Evolutionary conservation across 2,888 invertebrate genomes (phyloP), one percentile per base, ranked within the genome.

Genomic region (Philopedon plagiatum): DNA sequence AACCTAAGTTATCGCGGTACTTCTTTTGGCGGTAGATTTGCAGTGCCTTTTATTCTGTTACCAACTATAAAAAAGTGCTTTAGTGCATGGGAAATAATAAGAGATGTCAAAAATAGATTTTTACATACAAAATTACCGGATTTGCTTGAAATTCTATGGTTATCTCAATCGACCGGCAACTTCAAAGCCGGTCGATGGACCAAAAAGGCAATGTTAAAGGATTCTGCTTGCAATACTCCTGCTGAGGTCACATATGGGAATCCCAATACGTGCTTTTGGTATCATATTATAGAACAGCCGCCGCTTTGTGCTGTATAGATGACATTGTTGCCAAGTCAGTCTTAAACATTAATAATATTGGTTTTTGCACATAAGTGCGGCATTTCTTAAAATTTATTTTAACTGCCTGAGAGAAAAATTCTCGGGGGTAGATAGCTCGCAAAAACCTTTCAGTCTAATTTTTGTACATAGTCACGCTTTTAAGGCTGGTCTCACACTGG

Each of bases 141-240:
- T 60, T 32, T 62, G n/a, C 21, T 62, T 62, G 49, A 62, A 62
- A 62, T 62, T 62, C 62, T 34, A 49, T 62, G 49, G 62, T 21
- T 46, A 62, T 62, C 62, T 49, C 49, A 26, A 62, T 49, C 62
- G 29, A 32, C 62, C 49, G 62, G 49, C 62, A 26, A 46, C 62
- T 34, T 46, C 62, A 62, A 62, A 62, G 62, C 29, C 8, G 26
- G 21, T 46, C 61, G 61, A 62, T 62, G 62, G 49, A 62, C 62
- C 62, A 62, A 62, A 62, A 51, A 62, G 51, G 62, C 19, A 34
- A 62, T 26, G 51, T 5, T 15, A 19, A 49, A 62, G 21, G 62
- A 49, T 62, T 62, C 46, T 34, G 62, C 32, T 62, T 62, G 37
- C 51, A 46, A 49, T 49, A 49, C 62, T 41, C 62, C 34, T 62